Evolutionary conservation across 2,888 invertebrate species (phyloP).

Genomic region (Drosophila antonietae): DNA sequence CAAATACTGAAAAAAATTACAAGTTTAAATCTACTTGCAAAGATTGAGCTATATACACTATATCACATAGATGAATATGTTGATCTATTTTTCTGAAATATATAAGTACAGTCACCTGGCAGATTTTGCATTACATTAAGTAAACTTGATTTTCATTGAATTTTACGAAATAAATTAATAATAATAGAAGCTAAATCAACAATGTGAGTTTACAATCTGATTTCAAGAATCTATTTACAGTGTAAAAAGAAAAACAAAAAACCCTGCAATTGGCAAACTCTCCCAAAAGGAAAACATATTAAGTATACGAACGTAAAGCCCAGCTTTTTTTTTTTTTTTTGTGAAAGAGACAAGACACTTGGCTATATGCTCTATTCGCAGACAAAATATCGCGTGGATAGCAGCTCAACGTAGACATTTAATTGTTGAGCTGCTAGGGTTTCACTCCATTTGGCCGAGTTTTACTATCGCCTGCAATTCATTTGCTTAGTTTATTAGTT

Average conservation of each 20-base stretch:
- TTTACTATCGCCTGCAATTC: slow-evolving; percentile 29
- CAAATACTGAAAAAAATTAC: too few relatives aligned
- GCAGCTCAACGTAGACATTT: slow-evolving; percentile 1
- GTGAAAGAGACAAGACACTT: not conserved
- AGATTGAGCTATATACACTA: too few relatives aligned
- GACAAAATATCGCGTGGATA: not conserved
- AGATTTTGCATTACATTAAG: too few relatives aligned
- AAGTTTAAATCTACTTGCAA: too few relatives aligned
- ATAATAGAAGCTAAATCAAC: not conserved
- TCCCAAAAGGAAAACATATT: not conserved
- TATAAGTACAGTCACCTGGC: too few relatives aligned
- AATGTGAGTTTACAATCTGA: not conserved
- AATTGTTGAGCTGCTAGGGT: slow-evolving; percentile 9
- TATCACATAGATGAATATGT: too few relatives aligned
- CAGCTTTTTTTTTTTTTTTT: too few relatives aligned
- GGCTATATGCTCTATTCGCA: not conserved
- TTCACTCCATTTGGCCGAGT: slow-evolving; percentile 1
- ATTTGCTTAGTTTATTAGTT: slow-evolving; percentile 58
- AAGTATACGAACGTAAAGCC: not conserved
- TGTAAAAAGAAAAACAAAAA: too few relatives aligned
- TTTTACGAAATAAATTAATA: too few relatives aligned
- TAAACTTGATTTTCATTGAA: too few relatives aligned
- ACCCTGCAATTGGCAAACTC: not conserved
- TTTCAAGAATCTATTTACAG: too few relatives aligned
- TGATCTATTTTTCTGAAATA: too few relatives aligned